These are phyloP conservation scores for Ephydatia muelleri DNA, from an alignment of 37 sponge, comb jelly and placozoan species.

Conservation along the genomic window DNA sequence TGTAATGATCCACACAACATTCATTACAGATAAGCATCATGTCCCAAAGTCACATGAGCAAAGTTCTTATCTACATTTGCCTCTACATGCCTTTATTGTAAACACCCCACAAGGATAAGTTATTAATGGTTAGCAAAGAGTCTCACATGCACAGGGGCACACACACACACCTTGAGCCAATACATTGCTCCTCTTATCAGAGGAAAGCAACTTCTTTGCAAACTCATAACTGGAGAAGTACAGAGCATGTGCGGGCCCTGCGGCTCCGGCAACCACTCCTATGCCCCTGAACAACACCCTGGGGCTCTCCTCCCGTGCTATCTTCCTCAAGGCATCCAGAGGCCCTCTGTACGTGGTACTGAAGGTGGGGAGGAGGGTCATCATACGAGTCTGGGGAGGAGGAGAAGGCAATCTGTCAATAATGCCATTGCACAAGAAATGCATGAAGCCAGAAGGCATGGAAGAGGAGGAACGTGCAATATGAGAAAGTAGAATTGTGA, in stretches of 20 bases:
- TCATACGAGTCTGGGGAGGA: constrained; percentile 90
- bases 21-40: background rate
- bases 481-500: too few relatives aligned
- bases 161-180: constrained; percentile 65
- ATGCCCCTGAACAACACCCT: constrained; percentile 90
- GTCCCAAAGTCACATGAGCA: background rate
- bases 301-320: constrained; percentile 69
- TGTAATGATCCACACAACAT: background rate
- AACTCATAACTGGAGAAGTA: constrained; percentile 93
- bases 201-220: constrained; percentile 52
- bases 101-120: too few relatives aligned
- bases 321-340: constrained; percentile 53
- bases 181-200: constrained; percentile 39
- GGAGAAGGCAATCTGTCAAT: background rate
- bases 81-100: too few relatives aligned
- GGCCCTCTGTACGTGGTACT: constrained; percentile 66
- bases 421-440: too few relatives aligned
- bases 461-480: too few relatives aligned
- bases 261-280: constrained; percentile 83
- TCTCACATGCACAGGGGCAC: too few relatives aligned
- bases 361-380: constrained; percentile 66
- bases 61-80: too few relatives aligned
- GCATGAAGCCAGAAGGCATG: background rate
- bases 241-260: constrained; percentile 97
- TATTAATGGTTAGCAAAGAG: background rate